Base-by-base conservation (phyloP, 2,113 vertebrate species). In the Oryzias celebensis region DNA sequence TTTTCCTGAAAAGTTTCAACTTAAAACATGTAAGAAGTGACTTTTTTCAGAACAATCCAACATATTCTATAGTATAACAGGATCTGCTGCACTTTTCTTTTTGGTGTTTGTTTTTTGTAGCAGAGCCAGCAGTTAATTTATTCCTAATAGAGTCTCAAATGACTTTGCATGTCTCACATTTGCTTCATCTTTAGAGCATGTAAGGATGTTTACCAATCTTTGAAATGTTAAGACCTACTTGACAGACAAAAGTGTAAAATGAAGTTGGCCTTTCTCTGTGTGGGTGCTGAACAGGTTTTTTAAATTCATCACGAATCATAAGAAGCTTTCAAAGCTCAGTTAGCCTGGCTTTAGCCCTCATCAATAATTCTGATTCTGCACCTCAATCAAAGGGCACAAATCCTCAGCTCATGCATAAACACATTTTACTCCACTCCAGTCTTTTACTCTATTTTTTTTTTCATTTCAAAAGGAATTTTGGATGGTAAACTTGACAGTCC, bases 311-410 rank as follows among this genome's bases (percentile, higher is more conserved):
- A 22, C 60, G 58, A 73, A 77, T 65, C 54, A 66, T 41, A 50
- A 46, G 58, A 47, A 20, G 49, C 60, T 60, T 80, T 77, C 6
- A 72, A 45, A 4, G n/a, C 77, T 63, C 58, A 46, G 68, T 64
- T 75, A 64, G 50, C 67, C 58, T 56, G 71, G 56, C 23, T 80
- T 81, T 74, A 62, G 57, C 52, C 44, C 57, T 81, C 60, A 69
- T 78, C 77, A 81, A 78, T 74, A 76, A 78, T 85, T 77, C 77
- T 67, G 52, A 71, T 1, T 17, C 62, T 64, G 67, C 41, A 65
- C 28, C 62, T 61, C 47, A 55, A 63, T 76, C 47, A 77, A 68
- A 78, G 77, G 79, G 24, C 61, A 70, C 47, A 0, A 24, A 57
- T 48, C 60, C 56, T 64, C 68, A 61, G 63, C 75, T 77, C 75